Evolutionary conservation across 2,113 vertebrate genomes (phyloP).

Genomic region (Pampusana beccarii): DNA sequence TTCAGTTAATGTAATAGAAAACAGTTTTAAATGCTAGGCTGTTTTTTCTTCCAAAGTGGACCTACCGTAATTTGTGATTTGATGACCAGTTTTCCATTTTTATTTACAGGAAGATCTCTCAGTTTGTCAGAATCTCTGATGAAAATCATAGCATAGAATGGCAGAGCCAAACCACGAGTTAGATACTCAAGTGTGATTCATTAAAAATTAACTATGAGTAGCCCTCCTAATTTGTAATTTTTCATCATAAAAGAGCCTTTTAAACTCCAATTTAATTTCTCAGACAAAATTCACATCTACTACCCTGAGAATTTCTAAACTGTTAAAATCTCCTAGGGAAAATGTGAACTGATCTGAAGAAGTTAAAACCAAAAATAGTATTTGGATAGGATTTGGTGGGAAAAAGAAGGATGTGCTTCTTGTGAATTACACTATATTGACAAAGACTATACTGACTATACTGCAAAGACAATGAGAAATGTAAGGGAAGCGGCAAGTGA

Average conservation of each 20-base stretch:
- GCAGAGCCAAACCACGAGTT: neutral
- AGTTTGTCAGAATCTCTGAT: neutral
- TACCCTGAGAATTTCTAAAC: neutral
- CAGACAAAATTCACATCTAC: neutral
- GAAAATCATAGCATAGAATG: neutral
- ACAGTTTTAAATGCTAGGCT: neutral
- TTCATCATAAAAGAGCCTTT: neutral
- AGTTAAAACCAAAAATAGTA: neutral
- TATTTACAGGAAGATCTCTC: neutral
- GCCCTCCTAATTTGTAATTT: neutral
- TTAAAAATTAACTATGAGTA: neutral
- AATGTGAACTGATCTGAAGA: neutral
- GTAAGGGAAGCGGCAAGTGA: neutral
- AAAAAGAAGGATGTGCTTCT: neutral
- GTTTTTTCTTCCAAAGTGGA: neutral
- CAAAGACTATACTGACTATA: neutral
- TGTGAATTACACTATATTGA: neutral
- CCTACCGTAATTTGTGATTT: neutral
- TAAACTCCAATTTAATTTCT: neutral
- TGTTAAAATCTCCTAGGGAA: neutral
- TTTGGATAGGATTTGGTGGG: neutral
- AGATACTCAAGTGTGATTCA: neutral
- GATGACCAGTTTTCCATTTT: neutral
- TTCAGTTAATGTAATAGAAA: neutral
- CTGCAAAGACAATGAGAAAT: neutral